These are phyloP conservation scores for Megathymus violae DNA, from an alignment of 1,140 invertebrate genomes.

Conservation along the genomic window DNA sequence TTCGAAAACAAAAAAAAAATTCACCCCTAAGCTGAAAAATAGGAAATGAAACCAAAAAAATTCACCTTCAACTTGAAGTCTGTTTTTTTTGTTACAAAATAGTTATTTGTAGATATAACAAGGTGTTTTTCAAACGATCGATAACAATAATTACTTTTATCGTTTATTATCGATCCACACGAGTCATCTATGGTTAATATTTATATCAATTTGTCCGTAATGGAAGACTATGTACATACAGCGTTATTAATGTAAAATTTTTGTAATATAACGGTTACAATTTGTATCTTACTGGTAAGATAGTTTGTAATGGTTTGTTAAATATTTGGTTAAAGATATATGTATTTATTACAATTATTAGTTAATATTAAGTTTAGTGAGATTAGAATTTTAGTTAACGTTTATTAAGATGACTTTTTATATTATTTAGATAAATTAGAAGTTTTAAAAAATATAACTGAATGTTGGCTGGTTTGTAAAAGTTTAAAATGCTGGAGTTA, in stretches of 20 bases:
- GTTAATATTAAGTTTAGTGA: slow-evolving; percentile 1
- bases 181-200: slow-evolving; percentile 40
- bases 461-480: background rate
- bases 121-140: too few relatives aligned
- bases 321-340: slow-evolving; percentile 16
- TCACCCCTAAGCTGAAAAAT: too few relatives aligned
- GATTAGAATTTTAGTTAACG: slow-evolving; percentile 11
- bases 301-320: slow-evolving; percentile 22
- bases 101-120: too few relatives aligned
- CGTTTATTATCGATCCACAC: background rate
- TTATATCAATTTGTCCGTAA: slow-evolving; percentile 62
- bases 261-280: slow-evolving; percentile 61
- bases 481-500: slow-evolving; percentile 1
- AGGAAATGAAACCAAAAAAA: too few relatives aligned
- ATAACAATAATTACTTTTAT: background rate
- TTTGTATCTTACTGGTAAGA: slow-evolving; percentile 48
- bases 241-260: slow-evolving; percentile 64
- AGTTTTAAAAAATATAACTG: background rate
- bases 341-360: background rate
- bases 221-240: slow-evolving; percentile 64
- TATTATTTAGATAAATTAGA: slow-evolving; percentile 18
- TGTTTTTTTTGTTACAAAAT: too few relatives aligned
- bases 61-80: too few relatives aligned
- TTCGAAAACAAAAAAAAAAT: too few relatives aligned
- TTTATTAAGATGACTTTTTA: slow-evolving; percentile 15